Percentiles rank a stretch among this genome's conserved stretches.
Conservation (phyloP, 2,113 vertebrate species). For the Onychostoma macrolepis region DNA sequence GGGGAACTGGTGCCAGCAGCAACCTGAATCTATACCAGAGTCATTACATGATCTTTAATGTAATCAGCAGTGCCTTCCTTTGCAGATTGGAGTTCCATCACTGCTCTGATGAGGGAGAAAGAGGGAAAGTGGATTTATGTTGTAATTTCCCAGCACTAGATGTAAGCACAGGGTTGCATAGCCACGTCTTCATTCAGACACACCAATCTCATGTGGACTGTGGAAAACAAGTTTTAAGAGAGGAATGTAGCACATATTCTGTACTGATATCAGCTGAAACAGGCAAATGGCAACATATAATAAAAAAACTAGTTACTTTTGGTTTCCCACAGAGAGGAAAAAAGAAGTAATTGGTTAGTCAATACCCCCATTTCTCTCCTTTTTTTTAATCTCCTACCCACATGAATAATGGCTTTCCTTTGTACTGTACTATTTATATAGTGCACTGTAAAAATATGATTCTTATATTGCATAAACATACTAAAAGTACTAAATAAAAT, state of each 20-base stretch:
- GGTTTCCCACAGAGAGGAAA: neutral
- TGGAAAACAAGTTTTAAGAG: conserved; percentile 60
- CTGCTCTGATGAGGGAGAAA: conserved; percentile 24
- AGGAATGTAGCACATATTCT: neutral
- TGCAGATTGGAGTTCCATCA: conserved; percentile 41
- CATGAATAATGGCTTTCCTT: neutral
- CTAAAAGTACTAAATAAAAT: neutral
- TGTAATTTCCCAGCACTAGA: conserved; percentile 64
- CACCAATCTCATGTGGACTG: conserved; percentile 67
- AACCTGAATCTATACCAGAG: conserved; percentile 42
- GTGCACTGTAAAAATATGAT: neutral
- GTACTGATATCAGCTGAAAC: conserved; percentile 32
- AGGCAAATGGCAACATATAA: conserved; percentile 19
- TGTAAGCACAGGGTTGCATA: conserved; percentile 78
- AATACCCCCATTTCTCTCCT: neutral
- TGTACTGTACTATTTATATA: neutral
- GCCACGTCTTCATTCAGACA: conserved; percentile 73
- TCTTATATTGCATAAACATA: neutral
- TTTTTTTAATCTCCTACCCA: neutral
- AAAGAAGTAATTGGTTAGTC: neutral
- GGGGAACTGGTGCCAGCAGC: conserved; percentile 26
- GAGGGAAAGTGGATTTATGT: conserved; percentile 23
- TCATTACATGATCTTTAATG: conserved; percentile 56
- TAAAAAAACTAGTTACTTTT: conserved; percentile 20
- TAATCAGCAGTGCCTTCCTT: conserved; percentile 45